Conservation (phyloP, 2,888 invertebrate species). For the Platycnemis pennipes region DNA sequence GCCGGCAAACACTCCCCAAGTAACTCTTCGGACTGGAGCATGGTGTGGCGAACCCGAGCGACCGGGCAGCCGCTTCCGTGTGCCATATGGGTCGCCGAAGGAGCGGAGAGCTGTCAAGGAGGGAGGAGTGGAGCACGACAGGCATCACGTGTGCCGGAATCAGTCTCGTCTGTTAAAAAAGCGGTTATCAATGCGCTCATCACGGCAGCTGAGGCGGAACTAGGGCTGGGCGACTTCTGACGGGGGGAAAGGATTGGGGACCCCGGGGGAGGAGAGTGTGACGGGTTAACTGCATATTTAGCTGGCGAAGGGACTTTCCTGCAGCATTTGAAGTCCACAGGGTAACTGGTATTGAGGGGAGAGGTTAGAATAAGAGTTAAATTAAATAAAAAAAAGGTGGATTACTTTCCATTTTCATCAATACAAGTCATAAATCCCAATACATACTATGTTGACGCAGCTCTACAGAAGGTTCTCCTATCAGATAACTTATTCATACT, state of each 20-base stretch:
- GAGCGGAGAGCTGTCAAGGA: not conserved
- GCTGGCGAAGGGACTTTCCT: not conserved
- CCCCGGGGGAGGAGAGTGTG: not conserved
- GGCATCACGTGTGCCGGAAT: not conserved
- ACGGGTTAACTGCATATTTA: not conserved
- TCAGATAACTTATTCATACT: too few relatives aligned
- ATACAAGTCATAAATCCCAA: too few relatives aligned
- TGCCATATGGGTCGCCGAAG: not conserved
- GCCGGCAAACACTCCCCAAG: too few relatives aligned
- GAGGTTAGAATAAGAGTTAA: too few relatives aligned
- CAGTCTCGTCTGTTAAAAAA: not conserved
- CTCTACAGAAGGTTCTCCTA: too few relatives aligned
- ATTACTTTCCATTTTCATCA: too few relatives aligned
- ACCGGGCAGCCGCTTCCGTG: not conserved
- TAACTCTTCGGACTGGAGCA: too few relatives aligned
- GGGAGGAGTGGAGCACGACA: not conserved
- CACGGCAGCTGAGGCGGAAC: slow-evolving; percentile 22
- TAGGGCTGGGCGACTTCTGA: not conserved
- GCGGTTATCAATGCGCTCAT: not conserved
- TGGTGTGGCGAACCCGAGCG: not conserved
- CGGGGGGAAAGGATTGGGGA: not conserved
- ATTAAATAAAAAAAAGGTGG: too few relatives aligned
- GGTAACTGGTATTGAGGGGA: too few relatives aligned
- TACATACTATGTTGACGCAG: too few relatives aligned
- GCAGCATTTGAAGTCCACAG: not conserved